These are phyloP conservation scores for Charanyca ferruginea DNA, from an alignment of 2,888 invertebrate species.

Conservation along the genomic window DNA sequence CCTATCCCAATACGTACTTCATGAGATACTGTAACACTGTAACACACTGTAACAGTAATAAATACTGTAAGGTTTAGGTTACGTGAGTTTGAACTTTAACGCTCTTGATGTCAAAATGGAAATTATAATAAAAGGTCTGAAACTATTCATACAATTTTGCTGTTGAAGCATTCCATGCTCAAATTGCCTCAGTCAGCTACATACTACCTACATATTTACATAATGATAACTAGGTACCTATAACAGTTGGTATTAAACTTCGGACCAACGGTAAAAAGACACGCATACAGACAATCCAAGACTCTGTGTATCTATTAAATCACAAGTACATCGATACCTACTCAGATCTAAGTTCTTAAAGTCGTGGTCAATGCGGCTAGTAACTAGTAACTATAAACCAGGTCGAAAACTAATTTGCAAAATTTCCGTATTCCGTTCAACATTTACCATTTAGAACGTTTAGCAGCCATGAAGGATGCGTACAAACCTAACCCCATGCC, in stretches of 20 bases:
- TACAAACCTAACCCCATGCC: conserved; percentile 57
- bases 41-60: too few species aligned
- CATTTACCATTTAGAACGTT: conserved; percentile 34
- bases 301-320: neutral
- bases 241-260: neutral
- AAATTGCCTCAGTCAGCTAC: too few species aligned
- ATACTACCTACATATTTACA: too few species aligned
- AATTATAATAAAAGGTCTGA: too few species aligned
- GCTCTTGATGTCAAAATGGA: too few species aligned
- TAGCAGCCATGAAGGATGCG: conserved; percentile 43
- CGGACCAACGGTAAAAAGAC: neutral
- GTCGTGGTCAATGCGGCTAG: too few species aligned
- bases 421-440: conserved; percentile 19
- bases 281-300: neutral
- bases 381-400: neutral
- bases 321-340: neutral
- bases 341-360: neutral
- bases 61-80: too few species aligned
- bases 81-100: neutral
- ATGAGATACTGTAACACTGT: too few species aligned
- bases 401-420: conserved; percentile 19
- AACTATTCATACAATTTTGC: too few species aligned
- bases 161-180: too few species aligned
- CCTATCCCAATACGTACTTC: too few species aligned
- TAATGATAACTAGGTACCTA: neutral